Evolutionary conservation across 1,140 invertebrate genomes (phyloP), one percentile per base, ranked within the genome.

Genomic region (Sipha flava): DNA sequence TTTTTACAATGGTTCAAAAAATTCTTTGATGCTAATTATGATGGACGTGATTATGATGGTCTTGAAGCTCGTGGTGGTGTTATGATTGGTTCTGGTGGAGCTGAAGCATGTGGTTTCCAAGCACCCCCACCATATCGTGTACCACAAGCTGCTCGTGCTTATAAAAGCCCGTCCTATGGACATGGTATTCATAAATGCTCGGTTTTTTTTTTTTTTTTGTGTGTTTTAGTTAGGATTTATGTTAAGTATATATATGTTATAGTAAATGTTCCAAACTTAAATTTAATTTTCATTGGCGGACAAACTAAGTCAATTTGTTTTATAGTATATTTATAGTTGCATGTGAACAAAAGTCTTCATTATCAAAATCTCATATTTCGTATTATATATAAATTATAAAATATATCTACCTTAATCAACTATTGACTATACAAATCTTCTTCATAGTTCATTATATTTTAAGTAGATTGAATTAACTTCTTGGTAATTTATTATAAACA

Each of bases 1-100:
- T 99, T 99, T 89, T 92, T 99, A 81, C 98, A 99, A 89, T 99
- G 98, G 98, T 99, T 99, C 89, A 99, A 99, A 90, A 98, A 98
- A 86, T 99, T 99, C 88, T 99, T 99, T 88, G 97, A 99, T 89
- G 96, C 97, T 66, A 99, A 99, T 89, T 99, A 98, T 87, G 95
- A 98, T 85, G 96, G 96, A 77, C 90, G 93, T 82, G 94, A 95
- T 80, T 99, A 99, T 87, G 94, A 98, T 86, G 93, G 95, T 52
- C 87, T 94, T 70, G 93, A 93, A 81, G 94, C 94, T 52, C 90
- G 98, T 81, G 90, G 91, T 81, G 92, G 92, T 75, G 88, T 94
- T 82, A 86, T 88, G 68, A 85, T 95, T 81, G 93, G 92, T 84
- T 88, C 87, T 64, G 87, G 82, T 62, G 82, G 40, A 43, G 23